Percentiles rank a stretch among this genome's conserved stretches.
Conservation (phyloP, 2,888 invertebrate species). For the Drosophila prostipennis region DNA sequence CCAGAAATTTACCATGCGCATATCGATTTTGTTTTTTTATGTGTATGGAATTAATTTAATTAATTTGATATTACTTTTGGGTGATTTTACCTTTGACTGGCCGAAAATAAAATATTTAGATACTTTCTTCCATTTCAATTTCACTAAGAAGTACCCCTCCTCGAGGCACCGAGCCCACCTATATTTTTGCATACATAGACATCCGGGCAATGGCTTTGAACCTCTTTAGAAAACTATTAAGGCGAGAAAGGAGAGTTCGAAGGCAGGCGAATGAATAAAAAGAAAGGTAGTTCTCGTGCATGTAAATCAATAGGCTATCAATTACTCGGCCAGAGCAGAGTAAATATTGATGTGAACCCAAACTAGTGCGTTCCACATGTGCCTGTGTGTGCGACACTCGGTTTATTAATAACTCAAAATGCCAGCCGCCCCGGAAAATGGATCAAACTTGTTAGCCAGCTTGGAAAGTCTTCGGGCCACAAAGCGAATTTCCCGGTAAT, state of each 20-base stretch:
- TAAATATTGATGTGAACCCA: constrained; percentile 15
- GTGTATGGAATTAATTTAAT: too few species aligned
- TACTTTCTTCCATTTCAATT: neutral
- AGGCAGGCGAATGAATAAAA: neutral
- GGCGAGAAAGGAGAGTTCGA: neutral
- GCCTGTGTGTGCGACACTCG: constrained; percentile 47
- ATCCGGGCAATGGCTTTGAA: neutral
- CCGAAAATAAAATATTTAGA: neutral
- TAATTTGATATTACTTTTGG: too few species aligned
- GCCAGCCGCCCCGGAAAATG: constrained; percentile 47
- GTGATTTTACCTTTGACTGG: too few species aligned
- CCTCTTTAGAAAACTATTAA: neutral
- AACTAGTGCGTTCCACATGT: constrained; percentile 4
- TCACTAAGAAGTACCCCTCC: neutral
- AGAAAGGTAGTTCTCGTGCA: constrained; percentile 4
- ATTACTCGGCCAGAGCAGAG: constrained; percentile 40
- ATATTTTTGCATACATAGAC: neutral
- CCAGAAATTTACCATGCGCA: too few species aligned
- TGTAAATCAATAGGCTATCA: constrained; percentile 63
- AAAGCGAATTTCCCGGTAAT: constrained; percentile 54
- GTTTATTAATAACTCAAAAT: constrained; percentile 70
- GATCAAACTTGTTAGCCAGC: constrained; percentile 60
- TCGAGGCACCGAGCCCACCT: neutral
- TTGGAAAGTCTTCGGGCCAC: constrained; percentile 33
- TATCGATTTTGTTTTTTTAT: too few species aligned